Conservation (phyloP, 2,888 invertebrate species). For the Liopterus haemorrhoidalis region DNA sequence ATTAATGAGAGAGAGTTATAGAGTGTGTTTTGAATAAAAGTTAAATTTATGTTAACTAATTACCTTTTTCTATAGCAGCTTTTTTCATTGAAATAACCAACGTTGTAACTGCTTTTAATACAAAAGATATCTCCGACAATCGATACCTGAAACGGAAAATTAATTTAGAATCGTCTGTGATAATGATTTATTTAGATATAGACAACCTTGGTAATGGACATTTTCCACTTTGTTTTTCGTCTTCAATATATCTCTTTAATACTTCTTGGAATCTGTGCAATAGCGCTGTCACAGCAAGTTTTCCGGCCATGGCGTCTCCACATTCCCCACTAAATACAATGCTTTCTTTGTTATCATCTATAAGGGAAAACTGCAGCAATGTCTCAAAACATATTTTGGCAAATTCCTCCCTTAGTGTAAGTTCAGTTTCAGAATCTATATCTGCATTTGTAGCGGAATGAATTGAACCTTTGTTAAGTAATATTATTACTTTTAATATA, state of each 20-base stretch:
- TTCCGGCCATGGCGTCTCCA: conserved; percentile 60
- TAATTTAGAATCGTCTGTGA: conserved; percentile 14
- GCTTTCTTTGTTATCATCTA: conserved; percentile 60
- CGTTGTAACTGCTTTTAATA: conserved; percentile 88
- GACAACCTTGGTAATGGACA: conserved; percentile 74
- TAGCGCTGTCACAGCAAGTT: conserved; percentile 84
- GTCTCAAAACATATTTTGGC: conserved; percentile 96
- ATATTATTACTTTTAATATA: conserved; percentile 72
- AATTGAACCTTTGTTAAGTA: conserved; percentile 81
- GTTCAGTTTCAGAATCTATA: conserved; percentile 71
- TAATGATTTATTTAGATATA: conserved; percentile 18
- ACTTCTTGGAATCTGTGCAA: conserved; percentile 91
- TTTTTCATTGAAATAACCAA: conserved; percentile 87
- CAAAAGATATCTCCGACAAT: conserved; percentile 92
- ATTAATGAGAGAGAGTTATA: background rate
- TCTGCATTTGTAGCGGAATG: conserved; percentile 64
- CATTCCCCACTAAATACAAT: conserved; percentile 43
- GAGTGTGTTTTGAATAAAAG: background rate
- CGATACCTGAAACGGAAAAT: conserved; percentile 62
- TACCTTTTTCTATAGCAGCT: conserved; percentile 80
- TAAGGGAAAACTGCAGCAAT: conserved; percentile 83
- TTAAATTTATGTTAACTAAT: conserved; percentile 19
- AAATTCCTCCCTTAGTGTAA: conserved; percentile 86
- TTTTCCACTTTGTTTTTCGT: conserved; percentile 75
- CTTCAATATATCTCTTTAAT: conserved; percentile 77